These are phyloP conservation scores for Xenus cinereus DNA, from an alignment of 2,113 vertebrate species.

Conservation along the genomic window DNA sequence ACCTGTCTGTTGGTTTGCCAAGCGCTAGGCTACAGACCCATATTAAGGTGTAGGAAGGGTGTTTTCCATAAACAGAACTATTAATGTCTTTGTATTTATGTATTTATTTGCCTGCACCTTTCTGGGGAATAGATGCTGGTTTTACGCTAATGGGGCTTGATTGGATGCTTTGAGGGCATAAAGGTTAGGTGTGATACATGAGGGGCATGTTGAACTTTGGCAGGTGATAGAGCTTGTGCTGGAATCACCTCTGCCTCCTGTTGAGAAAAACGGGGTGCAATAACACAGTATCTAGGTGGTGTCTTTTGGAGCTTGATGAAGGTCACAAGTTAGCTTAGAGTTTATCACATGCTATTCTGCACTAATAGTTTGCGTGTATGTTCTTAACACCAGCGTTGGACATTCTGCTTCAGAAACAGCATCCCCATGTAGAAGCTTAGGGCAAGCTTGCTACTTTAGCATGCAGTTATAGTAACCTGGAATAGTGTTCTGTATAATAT, in stretches of 20 bases:
- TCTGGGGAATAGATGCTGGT: background rate
- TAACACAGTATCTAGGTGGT: background rate
- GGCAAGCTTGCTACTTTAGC: background rate
- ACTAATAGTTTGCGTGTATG: no score
- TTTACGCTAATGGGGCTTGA: background rate
- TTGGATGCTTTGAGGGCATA: background rate
- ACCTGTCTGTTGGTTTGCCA: background rate
- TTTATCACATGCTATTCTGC: background rate
- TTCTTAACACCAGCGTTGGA: background rate
- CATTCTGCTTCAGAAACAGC: background rate
- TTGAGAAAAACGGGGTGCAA: background rate
- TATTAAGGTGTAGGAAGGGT: background rate
- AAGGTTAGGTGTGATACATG: background rate
- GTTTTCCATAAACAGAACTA: background rate
- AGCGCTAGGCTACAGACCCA: background rate
- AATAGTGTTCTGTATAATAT: background rate
- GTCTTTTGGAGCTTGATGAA: background rate
- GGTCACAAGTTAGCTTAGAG: background rate
- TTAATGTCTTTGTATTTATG: background rate
- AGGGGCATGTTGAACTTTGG: background rate
- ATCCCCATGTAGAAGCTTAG: background rate
- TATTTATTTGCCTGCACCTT: background rate
- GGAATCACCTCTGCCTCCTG: background rate
- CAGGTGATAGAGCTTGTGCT: background rate
- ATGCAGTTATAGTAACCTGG: background rate